Evolutionary conservation across 2,113 vertebrate species (phyloP).

Genomic region (Aphelocoma coerulescens): DNA sequence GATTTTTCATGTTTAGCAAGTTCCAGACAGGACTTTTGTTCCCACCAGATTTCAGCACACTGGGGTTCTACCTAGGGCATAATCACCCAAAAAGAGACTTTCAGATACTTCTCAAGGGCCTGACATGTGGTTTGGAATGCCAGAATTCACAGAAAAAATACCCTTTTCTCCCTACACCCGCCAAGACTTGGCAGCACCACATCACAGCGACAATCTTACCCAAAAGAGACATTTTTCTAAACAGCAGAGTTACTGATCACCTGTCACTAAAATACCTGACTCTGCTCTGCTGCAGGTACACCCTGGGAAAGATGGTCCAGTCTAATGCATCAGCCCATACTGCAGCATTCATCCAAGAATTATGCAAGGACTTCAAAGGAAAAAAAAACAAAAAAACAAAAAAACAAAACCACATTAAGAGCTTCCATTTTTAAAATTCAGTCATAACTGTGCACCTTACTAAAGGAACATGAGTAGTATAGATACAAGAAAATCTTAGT

Average conservation of each 20-base stretch:
- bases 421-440: neutral
- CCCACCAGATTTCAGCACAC: neutral
- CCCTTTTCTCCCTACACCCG: neutral
- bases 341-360: accelerated
- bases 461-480: neutral
- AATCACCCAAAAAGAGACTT: neutral
- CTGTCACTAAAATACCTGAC: neutral
- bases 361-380: neutral
- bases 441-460: neutral
- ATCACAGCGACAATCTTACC: neutral
- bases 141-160: neutral
- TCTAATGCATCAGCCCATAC: neutral
- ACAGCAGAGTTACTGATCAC: neutral
- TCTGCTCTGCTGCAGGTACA: neutral
- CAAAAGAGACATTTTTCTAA: neutral
- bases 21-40: neutral
- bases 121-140: neutral
- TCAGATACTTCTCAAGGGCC: neutral
- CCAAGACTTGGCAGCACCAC: neutral
- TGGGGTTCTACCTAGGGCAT: neutral
- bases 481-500: neutral
- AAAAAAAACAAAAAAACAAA: neutral
- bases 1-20: neutral
- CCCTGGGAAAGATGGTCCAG: neutral
- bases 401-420: neutral